Evolutionary conservation across 1,140 invertebrate genomes (phyloP).

Genomic region (Ruditapes philippinarum): DNA sequence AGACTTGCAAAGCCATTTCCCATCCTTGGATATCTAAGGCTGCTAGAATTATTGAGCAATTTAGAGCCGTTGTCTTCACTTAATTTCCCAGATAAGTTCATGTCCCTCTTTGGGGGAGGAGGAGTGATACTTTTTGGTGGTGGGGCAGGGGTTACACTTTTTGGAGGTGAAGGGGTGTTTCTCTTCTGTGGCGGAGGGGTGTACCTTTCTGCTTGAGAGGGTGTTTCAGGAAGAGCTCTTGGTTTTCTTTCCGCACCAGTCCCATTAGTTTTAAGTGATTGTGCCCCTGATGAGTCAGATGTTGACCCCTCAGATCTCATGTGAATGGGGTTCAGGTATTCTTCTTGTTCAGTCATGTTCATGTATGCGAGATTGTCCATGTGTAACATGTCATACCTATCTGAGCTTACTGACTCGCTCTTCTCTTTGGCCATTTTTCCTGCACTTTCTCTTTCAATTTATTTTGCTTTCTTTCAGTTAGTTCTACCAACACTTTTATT

Average conservation of each 20-base stretch:
- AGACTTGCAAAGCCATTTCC: conserved; percentile 20
- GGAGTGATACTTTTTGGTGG: no score
- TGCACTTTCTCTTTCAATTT: no score
- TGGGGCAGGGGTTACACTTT: not conserved
- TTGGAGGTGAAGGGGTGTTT: not conserved
- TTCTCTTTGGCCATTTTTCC: conserved; percentile 17
- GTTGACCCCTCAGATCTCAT: not conserved
- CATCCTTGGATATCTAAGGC: not conserved
- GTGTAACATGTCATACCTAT: conserved; percentile 19
- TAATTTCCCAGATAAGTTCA: not conserved
- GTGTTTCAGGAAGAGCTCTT: not conserved
- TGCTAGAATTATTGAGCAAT: not conserved
- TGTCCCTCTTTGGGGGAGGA: conserved; percentile 19
- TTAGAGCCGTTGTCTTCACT: not conserved
- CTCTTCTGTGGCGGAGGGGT: not conserved
- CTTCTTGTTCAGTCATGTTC: conserved; percentile 43
- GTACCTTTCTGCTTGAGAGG: conserved; percentile 6
- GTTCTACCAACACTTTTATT: not conserved
- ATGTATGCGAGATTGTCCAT: conserved; percentile 33
- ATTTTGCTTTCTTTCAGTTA: not conserved
- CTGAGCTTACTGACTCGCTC: not conserved
- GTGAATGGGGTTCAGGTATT: conserved; percentile 29
- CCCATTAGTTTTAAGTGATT: not conserved
- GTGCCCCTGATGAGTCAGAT: not conserved
- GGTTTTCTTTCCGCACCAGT: not conserved